Base-by-base conservation (phyloP, 2,797 vertebrate genomes). In the Heliangelus exortis region DNA sequence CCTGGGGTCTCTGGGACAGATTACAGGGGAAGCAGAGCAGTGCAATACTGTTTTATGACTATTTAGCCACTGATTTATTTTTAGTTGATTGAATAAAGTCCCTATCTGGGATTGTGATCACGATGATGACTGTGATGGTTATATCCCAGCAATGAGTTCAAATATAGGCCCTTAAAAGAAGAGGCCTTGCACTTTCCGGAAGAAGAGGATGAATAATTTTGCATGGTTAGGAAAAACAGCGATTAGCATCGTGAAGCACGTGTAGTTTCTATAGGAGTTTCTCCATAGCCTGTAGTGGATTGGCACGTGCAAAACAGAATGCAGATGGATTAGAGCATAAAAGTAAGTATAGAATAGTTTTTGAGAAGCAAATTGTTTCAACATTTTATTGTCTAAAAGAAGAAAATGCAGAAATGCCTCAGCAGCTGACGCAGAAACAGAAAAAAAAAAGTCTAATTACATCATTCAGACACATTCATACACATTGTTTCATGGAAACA, bases 361-460 rank as follows among this genome's bases (percentile, higher is more conserved):
- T 90, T 51, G 92, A 77, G 87, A 71, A 69, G 72, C 78, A 75
- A 84, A 89, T 54, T 36, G 68, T 87, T 85, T 66, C 47, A 68
- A 81, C 6, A 63, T 89, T 81, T 88, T 83, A 75, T 94, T 95
- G 69, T 92, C 80, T 79, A 62, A 89, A 96, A 77, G 76, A 94
- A 85, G 78, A 92, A 94, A 85, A 90, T 12, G 69, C 68, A 91
- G 78, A 91, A 91, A 93, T 65, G 82, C 57, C 84, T 88, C 63
- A 72, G 82, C 87, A 89, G 85, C 91, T 92, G 94, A 91, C 3
- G 33, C 76, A 92, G 51, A 91, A 90, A 59, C 36, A 72, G 82
- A 31, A 29, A 86, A 74, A 57, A n/a, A 76, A 61, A 20, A 18
- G n/a, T 57, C 51, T 89, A 74, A 95, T 87, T 89, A 63, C 2